A percentile compares a stretch with the other conserved stretches of the same genome.
phyloP scores from a whole-genome alignment of 2,113 vertebrate species.

The Speoplatyrhinus poulsoni region DNA sequence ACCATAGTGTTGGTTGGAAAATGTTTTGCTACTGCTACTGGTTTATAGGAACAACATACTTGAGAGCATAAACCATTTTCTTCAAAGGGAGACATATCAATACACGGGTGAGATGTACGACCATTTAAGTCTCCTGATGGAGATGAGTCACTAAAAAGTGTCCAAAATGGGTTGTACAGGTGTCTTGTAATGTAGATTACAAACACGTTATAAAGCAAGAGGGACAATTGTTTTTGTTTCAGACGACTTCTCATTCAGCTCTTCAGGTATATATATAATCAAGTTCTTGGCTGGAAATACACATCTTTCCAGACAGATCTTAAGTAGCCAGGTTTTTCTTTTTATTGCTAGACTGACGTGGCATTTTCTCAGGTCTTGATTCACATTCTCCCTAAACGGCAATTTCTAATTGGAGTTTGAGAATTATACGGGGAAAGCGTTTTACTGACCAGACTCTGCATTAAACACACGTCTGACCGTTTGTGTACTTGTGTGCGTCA shows the following conservation, averaged over 20 bases:
- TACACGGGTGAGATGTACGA: neutral
- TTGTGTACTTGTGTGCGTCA: constrained; percentile 56
- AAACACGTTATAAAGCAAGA: neutral
- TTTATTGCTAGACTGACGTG: constrained; percentile 28
- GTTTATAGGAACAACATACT: neutral
- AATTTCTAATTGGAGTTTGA: constrained; percentile 41
- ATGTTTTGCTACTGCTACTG: neutral
- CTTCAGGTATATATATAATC: constrained; percentile 5
- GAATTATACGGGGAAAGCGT: constrained; percentile 19
- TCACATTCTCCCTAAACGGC: constrained; percentile 40
- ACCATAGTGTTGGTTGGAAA: neutral
- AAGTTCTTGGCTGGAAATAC: constrained; percentile 17
- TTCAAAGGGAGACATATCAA: neutral
- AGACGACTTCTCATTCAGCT: neutral
- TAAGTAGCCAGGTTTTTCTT: constrained; percentile 1
- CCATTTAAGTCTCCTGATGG: neutral
- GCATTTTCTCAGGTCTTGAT: constrained; percentile 42
- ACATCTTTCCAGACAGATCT: constrained; percentile 10
- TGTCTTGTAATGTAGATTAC: constrained; percentile 7
- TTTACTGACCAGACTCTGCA: constrained; percentile 53
- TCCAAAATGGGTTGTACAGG: neutral
- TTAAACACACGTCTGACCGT: constrained; percentile 51
- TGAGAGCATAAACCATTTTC: neutral
- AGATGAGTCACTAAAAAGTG: neutral
- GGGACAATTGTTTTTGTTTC: neutral